A percentile compares a stretch with the other conserved stretches of the same genome.
Conservation (phyloP, 2,888 invertebrate genomes). For the Altica lythri region DNA sequence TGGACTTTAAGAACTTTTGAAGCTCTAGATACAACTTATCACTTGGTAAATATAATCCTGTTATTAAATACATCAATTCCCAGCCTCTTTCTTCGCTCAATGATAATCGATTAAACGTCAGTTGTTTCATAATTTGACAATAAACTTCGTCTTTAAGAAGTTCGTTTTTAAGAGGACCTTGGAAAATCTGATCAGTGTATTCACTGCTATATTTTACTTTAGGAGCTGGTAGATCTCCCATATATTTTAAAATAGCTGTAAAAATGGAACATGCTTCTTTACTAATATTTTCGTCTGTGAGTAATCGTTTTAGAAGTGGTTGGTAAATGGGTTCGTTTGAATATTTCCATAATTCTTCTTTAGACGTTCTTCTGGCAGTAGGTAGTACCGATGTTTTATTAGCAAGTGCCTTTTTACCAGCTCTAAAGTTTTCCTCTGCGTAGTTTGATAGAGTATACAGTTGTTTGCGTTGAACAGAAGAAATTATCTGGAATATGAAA, state of each 20-base stretch:
- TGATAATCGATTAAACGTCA: constrained; percentile 84
- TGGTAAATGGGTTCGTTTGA: constrained; percentile 80
- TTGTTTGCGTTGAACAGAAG: constrained; percentile 67
- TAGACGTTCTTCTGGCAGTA: constrained; percentile 66
- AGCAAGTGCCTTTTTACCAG: constrained; percentile 57
- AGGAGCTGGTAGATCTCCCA: constrained; percentile 91
- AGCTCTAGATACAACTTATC: constrained; percentile 76
- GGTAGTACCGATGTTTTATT: constrained; percentile 69
- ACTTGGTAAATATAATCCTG: constrained; percentile 84
- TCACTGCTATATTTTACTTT: constrained; percentile 77
- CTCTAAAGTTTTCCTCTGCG: constrained; percentile 79
- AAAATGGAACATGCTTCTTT: constrained; percentile 68
- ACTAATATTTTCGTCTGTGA: constrained; percentile 70
- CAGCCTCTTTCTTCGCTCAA: constrained; percentile 90
- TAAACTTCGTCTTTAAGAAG: constrained; percentile 77
- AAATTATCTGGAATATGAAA: constrained; percentile 48
- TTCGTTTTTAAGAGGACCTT: constrained; percentile 74
- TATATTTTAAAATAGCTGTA: constrained; percentile 78
- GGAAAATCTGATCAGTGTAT: constrained; percentile 88
- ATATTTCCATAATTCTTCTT: constrained; percentile 82
- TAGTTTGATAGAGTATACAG: constrained; percentile 85
- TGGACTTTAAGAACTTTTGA: constrained; percentile 73
- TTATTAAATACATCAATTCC: constrained; percentile 91
- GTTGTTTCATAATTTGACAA: constrained; percentile 86
- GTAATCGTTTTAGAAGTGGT: constrained; percentile 78